Percentiles rank a stretch among this genome's conserved stretches.
These are phyloP conservation scores for Baryphthengus martii DNA, from an alignment of 2,113 vertebrate species.

Conservation along the genomic window DNA sequence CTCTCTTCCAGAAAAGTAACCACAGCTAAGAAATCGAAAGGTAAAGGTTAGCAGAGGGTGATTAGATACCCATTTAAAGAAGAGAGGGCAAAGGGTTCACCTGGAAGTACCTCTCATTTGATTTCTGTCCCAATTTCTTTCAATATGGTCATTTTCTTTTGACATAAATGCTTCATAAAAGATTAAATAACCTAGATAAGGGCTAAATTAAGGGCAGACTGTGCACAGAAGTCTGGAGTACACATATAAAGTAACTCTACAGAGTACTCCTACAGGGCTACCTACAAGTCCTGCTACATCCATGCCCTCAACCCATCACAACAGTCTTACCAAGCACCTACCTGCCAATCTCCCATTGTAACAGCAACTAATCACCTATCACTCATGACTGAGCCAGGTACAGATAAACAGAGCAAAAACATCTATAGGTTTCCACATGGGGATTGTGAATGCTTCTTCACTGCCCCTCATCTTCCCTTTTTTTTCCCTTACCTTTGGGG, in stretches of 20 bases:
- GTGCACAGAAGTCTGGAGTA: neutral
- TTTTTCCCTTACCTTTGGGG: neutral
- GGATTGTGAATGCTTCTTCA: neutral
- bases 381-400: neutral
- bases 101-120: neutral
- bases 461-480: neutral
- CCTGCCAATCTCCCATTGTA: too few relatives aligned
- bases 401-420: neutral
- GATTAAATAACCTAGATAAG: neutral
- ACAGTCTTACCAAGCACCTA: neutral
- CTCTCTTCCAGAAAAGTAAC: neutral
- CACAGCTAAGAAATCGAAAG: neutral
- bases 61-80: neutral
- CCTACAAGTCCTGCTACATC: neutral
- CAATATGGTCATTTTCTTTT: neutral
- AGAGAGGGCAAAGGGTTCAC: neutral
- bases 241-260: neutral
- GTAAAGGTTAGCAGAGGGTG: neutral
- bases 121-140: neutral
- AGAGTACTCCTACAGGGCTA: neutral
- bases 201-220: neutral
- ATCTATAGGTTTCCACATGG: fast-evolving
- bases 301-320: neutral
- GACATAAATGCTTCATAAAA: neutral
- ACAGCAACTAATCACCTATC: neutral